Evolutionary conservation across 2,888 invertebrate species (phyloP).

Genomic region (Drosophila glabriapex): DNA sequence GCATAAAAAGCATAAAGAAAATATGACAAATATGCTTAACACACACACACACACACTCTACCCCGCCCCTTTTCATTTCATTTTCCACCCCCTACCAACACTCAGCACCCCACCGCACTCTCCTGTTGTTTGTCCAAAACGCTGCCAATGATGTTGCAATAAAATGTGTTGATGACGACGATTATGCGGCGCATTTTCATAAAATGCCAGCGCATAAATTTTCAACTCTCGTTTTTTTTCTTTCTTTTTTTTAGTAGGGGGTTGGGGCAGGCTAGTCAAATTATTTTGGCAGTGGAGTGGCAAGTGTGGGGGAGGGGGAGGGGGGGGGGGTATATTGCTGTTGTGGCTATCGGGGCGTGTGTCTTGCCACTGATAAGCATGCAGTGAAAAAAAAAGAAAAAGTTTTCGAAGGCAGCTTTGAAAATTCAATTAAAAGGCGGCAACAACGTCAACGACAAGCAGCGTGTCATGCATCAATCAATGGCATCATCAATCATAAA

Average conservation of each 20-base stretch:
- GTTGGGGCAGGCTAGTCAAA: neutral
- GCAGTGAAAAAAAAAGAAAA: conserved; percentile 45
- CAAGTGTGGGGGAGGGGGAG: no score
- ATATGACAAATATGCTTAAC: conserved; percentile 56
- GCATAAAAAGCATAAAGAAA: conserved; percentile 43
- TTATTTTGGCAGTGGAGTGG: neutral
- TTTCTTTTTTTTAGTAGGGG: neutral
- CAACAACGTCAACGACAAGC: conserved; percentile 55
- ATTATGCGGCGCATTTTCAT: conserved; percentile 70
- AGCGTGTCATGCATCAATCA: conserved; percentile 77
- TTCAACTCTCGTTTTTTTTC: conserved; percentile 38
- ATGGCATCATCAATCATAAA: conserved; percentile 77
- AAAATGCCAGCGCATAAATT: conserved; percentile 61
- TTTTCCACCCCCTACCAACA: neutral
- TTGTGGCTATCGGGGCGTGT: conserved; percentile 31
- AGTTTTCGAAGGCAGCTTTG: conserved; percentile 55
- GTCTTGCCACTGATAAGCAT: conserved; percentile 68
- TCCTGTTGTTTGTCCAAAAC: neutral
- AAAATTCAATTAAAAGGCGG: conserved; percentile 79
- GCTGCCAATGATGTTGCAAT: conserved; percentile 77
- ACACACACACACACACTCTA: neutral
- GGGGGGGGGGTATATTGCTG: neutral
- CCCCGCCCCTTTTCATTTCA: neutral
- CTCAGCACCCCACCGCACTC: neutral
- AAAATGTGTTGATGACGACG: conserved; percentile 71